Conservation (phyloP, 2,113 vertebrate genomes). For the Callionymus lyra region DNA sequence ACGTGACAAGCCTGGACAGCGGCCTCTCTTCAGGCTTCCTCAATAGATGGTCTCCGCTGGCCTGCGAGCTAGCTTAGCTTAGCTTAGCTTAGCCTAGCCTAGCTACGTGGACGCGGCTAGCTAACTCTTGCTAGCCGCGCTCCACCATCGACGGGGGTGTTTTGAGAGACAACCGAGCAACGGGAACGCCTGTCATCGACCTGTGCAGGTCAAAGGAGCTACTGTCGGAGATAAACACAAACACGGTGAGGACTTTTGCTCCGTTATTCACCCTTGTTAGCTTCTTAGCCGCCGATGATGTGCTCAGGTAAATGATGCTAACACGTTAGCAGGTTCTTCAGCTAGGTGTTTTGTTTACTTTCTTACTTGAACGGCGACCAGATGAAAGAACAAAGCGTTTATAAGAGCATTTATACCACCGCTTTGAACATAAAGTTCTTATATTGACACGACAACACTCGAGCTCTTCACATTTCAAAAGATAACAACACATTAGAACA, state of each 20-base stretch:
- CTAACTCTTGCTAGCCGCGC: slow-evolving; percentile 52
- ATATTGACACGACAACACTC: not conserved
- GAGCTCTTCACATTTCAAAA: not conserved
- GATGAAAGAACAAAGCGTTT: not conserved
- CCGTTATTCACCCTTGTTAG: slow-evolving; percentile 15
- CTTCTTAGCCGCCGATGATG: slow-evolving; percentile 32
- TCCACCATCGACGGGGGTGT: slow-evolving; percentile 18
- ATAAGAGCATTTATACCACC: too few relatives aligned
- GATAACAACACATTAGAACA: too few relatives aligned
- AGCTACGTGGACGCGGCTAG: slow-evolving; percentile 54
- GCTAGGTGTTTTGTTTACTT: slow-evolving; percentile 6
- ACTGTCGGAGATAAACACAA: slow-evolving; percentile 1
- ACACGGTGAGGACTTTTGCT: slow-evolving; percentile 21
- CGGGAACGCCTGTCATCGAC: slow-evolving; percentile 11
- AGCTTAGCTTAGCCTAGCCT: too few relatives aligned
- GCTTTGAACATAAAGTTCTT: too few relatives aligned
- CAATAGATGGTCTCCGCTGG: slow-evolving; percentile 41
- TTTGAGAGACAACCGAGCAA: not conserved
- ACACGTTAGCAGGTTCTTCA: slow-evolving; percentile 19
- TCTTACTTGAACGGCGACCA: not conserved
- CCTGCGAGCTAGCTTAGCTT: slow-evolving; percentile 27
- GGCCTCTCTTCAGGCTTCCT: slow-evolving; percentile 22
- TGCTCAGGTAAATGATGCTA: slow-evolving; percentile 51
- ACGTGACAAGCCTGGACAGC: slow-evolving; percentile 28
- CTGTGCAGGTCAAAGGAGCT: not conserved